Percentiles rank a stretch among this genome's conserved stretches.
Evolutionary conservation across 1,140 invertebrate genomes (phyloP).

Genomic region (Lordiphosa mommai): DNA sequence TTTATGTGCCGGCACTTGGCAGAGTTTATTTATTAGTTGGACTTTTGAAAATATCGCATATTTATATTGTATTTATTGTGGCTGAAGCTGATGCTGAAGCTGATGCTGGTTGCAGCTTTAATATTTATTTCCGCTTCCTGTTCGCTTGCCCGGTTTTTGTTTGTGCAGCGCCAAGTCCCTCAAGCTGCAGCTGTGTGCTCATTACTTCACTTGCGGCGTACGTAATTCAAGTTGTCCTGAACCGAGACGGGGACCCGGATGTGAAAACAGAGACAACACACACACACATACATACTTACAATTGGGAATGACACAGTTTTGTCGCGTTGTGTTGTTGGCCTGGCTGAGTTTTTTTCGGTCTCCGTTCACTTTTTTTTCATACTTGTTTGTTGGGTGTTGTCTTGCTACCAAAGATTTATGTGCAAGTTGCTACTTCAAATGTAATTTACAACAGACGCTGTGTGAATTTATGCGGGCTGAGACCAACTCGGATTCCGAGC

Average conservation of each 20-base stretch:
- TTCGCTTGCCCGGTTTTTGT: conserved; percentile 14
- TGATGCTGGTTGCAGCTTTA: conserved; percentile 48
- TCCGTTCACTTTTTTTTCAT: conserved; percentile 27
- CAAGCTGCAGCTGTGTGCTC: conserved; percentile 59
- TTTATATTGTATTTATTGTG: conserved; percentile 61
- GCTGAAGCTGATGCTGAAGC: conserved; percentile 13
- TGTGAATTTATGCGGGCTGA: conserved; percentile 56
- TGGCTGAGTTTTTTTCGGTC: conserved; percentile 8
- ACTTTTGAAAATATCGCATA: conserved; percentile 69
- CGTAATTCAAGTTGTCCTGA: conserved; percentile 62
- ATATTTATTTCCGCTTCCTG: conserved; percentile 67
- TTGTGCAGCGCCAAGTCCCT: conserved; percentile 30
- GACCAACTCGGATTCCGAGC: conserved; percentile 9
- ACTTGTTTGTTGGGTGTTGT: conserved; percentile 11
- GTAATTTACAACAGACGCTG: conserved; percentile 68
- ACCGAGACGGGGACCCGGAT: conserved; percentile 25
- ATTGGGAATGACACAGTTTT: conserved; percentile 59
- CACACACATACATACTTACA: conserved; percentile 12
- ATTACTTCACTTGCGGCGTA: conserved; percentile 75
- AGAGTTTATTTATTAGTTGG: conserved; percentile 66
- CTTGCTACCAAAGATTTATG: conserved; percentile 61
- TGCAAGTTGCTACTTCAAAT: conserved; percentile 67
- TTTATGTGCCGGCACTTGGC: conserved; percentile 50
- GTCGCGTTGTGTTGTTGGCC: conserved; percentile 39
- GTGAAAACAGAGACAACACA: conserved; percentile 17